Evolutionary conservation across 2,113 vertebrate species (phyloP).

Genomic region (Peromyscus californicus): DNA sequence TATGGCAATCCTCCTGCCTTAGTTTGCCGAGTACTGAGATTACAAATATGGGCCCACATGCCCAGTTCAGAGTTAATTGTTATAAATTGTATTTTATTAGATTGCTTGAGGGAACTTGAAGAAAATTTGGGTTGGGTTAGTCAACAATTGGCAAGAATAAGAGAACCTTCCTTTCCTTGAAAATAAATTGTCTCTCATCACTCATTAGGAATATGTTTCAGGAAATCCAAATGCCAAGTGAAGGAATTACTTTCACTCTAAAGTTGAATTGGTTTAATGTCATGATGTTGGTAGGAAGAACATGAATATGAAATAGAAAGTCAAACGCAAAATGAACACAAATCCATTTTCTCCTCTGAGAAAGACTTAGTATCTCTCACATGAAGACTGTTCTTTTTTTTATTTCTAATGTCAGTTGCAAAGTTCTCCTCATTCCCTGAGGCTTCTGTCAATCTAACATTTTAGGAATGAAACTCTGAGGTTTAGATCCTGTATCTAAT

Average conservation of each 20-base stretch:
- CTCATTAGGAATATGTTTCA: background rate
- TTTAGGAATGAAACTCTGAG: constrained; percentile 20
- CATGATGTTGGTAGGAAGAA: background rate
- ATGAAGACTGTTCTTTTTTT: background rate
- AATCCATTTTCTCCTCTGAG: background rate
- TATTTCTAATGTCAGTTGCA: background rate
- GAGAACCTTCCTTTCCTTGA: background rate
- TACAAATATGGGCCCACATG: background rate
- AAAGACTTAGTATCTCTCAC: background rate
- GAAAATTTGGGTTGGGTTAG: background rate
- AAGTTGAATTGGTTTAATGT: background rate
- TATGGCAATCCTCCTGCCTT: background rate
- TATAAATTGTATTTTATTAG: background rate
- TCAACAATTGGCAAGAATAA: background rate
- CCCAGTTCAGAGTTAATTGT: background rate
- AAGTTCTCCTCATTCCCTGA: background rate
- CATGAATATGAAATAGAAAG: constrained; percentile 3
- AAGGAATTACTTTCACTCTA: background rate
- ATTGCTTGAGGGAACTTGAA: background rate
- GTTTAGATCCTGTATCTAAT: background rate
- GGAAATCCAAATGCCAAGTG: background rate
- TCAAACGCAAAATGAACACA: constrained; percentile 18
- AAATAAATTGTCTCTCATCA: constrained; percentile 25
- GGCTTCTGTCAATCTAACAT: background rate
- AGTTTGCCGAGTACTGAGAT: background rate